These are phyloP conservation scores for Nineta flava DNA, from an alignment of 2,888 invertebrate species.

Conservation along the genomic window DNA sequence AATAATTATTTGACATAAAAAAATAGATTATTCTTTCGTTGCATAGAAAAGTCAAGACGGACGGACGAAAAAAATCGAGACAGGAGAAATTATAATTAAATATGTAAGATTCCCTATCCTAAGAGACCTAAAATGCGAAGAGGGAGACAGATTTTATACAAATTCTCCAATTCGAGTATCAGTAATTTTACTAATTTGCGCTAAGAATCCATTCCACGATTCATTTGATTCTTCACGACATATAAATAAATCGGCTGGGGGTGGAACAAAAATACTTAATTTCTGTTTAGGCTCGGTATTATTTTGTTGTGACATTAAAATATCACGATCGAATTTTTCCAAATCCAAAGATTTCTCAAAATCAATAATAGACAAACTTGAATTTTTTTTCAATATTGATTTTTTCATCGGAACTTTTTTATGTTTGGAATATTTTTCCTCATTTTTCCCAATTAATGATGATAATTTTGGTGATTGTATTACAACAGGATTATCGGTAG, in stretches of 20 bases:
- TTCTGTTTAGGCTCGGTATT: slow-evolving; percentile 17
- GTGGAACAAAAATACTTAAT: slow-evolving; percentile 24
- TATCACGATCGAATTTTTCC: not conserved
- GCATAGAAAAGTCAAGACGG: too few relatives aligned
- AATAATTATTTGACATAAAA: too few relatives aligned
- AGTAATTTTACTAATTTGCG: slow-evolving; percentile 31
- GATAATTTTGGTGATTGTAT: slow-evolving; percentile 6
- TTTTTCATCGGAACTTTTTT: not conserved
- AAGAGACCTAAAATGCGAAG: too few relatives aligned
- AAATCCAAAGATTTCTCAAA: not conserved
- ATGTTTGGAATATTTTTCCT: not conserved
- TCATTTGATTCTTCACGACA: slow-evolving; percentile 27
- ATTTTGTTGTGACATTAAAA: slow-evolving; percentile 2
- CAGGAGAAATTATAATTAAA: too few relatives aligned
- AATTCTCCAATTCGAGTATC: slow-evolving; percentile 30
- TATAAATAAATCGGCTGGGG: slow-evolving; percentile 21
- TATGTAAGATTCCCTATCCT: too few relatives aligned
- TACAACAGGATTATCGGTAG: not conserved
- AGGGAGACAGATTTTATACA: slow-evolving; percentile 27
- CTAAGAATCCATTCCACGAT: slow-evolving; percentile 33
- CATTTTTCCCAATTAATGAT: not conserved
- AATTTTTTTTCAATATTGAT: slow-evolving; percentile 3
- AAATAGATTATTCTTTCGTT: too few relatives aligned
- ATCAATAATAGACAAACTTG: not conserved
- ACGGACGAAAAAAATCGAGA: too few relatives aligned